phyloP scores from a whole-genome alignment of 1,140 invertebrate species.

The Berghia stephanieae region DNA sequence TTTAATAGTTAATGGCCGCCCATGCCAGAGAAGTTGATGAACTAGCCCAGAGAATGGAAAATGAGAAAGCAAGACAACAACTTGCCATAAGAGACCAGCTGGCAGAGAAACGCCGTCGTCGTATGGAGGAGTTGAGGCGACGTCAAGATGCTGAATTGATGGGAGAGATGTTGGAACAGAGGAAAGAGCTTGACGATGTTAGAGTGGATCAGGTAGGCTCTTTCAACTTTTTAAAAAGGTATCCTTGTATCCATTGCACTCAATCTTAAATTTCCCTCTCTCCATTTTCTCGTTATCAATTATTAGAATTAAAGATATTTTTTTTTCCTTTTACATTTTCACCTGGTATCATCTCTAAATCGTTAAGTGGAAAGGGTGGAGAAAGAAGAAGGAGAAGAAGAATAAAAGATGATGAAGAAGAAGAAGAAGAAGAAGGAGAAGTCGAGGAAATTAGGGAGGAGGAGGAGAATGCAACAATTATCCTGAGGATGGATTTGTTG shows the following conservation, averaged over 20 bases:
- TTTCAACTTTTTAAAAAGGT: no score
- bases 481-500: no score
- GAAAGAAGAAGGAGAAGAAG: no score
- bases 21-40: conserved; percentile 59
- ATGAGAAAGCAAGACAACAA: conserved; percentile 52
- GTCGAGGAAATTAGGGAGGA: no score
- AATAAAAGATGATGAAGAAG: no score
- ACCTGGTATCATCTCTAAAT: no score
- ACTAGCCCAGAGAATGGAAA: conserved; percentile 52
- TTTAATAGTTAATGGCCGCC: conserved; percentile 54
- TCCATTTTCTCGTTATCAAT: not conserved
- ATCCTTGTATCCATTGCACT: no score
- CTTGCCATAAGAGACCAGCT: conserved; percentile 55
- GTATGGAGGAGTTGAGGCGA: conserved; percentile 56
- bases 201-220: conserved; percentile 52
- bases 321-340: no score
- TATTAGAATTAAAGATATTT: no score
- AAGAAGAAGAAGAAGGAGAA: no score
- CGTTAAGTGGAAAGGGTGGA: no score
- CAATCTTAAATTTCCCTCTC: not conserved
- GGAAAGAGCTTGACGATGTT: conserved; percentile 61
- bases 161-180: conserved; percentile 60
- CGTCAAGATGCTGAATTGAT: conserved; percentile 60
- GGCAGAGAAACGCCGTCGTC: conserved; percentile 44
- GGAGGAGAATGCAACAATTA: no score